Percentiles rank a stretch among this genome's conserved stretches.
phyloP scores from a whole-genome alignment of 1,140 invertebrate genomes.

The Meloidogyne floridensis region DNA sequence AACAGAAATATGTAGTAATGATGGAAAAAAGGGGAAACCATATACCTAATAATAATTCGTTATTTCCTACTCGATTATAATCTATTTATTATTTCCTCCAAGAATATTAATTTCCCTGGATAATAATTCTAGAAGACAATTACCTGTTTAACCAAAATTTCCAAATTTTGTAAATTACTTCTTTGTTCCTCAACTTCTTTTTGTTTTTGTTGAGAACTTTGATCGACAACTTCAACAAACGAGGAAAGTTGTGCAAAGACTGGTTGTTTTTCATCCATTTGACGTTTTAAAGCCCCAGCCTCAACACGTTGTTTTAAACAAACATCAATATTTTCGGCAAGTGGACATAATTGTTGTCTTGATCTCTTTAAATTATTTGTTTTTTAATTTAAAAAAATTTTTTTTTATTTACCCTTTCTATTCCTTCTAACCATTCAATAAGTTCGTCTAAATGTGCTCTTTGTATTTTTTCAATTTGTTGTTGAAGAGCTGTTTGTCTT shows the following conservation, averaged over 20 bases:
- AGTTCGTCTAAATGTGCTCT: constrained; percentile 48
- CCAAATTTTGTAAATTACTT: constrained; percentile 34
- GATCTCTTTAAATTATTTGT: constrained; percentile 25
- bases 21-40: too few relatives aligned
- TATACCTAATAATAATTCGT: too few relatives aligned
- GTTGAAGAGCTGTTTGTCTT: constrained; percentile 51
- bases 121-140: not conserved
- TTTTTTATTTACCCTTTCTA: constrained; percentile 38
- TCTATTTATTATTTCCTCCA: too few relatives aligned
- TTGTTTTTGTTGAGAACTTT: constrained; percentile 15
- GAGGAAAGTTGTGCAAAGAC: constrained; percentile 49
- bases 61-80: too few relatives aligned
- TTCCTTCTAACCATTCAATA: constrained; percentile 46
- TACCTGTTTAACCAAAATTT: constrained; percentile 39
- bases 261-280: constrained; percentile 57
- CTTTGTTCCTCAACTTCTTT: constrained; percentile 34
- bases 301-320: constrained; percentile 48
- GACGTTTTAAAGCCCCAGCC: constrained; percentile 19
- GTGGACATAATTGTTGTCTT: constrained; percentile 28
- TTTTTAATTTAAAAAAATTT: not conserved
- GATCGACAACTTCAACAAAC: constrained; percentile 49
- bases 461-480: constrained; percentile 52
- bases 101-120: too few relatives aligned
- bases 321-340: constrained; percentile 39
- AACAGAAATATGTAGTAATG: too few relatives aligned